A percentile compares a stretch with the other conserved stretches of the same genome.
Evolutionary conservation across 2,888 invertebrate species (phyloP).

Genomic region (Matsumyia berberina): DNA sequence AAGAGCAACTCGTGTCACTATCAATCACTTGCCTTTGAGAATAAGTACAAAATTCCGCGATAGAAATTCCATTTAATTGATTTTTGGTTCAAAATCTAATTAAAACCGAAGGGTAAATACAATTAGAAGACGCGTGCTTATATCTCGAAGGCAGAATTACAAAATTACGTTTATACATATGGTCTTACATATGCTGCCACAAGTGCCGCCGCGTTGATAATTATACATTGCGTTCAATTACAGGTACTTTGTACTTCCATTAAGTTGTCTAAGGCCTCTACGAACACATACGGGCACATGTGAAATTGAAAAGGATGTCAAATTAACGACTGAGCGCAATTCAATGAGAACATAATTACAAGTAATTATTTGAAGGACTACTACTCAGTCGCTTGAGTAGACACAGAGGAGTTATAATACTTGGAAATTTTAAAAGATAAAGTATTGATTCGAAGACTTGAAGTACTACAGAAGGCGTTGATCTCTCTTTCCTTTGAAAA

Average conservation of each 20-base stretch:
- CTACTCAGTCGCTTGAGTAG: not conserved
- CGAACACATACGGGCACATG: no score
- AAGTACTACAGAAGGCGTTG: no score
- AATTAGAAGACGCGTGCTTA: slow-evolving; percentile 34
- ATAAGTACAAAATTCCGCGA: slow-evolving; percentile 10
- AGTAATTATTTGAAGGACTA: slow-evolving; percentile 14
- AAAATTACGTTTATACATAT: not conserved
- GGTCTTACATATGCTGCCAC: not conserved
- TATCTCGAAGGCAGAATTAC: slow-evolving; percentile 3
- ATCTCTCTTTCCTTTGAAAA: no score
- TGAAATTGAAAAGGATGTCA: slow-evolving; percentile 9
- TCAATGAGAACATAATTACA: slow-evolving; percentile 27
- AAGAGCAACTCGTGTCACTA: not conserved
- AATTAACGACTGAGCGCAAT: slow-evolving; percentile 8
- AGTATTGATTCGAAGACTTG: no score
- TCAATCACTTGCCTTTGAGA: not conserved
- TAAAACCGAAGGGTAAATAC: slow-evolving; percentile 50
- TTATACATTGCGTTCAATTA: slow-evolving; percentile 58
- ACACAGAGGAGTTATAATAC: no score
- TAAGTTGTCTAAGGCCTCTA: slow-evolving; percentile 26
- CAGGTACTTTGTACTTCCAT: slow-evolving; percentile 44
- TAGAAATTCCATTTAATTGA: slow-evolving; percentile 46
- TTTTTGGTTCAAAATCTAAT: slow-evolving; percentile 46
- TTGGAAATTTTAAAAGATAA: no score
- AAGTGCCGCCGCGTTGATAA: slow-evolving; percentile 29